Evolutionary conservation across 2,888 invertebrate genomes (phyloP).

Genomic region (Arge pagana): DNA sequence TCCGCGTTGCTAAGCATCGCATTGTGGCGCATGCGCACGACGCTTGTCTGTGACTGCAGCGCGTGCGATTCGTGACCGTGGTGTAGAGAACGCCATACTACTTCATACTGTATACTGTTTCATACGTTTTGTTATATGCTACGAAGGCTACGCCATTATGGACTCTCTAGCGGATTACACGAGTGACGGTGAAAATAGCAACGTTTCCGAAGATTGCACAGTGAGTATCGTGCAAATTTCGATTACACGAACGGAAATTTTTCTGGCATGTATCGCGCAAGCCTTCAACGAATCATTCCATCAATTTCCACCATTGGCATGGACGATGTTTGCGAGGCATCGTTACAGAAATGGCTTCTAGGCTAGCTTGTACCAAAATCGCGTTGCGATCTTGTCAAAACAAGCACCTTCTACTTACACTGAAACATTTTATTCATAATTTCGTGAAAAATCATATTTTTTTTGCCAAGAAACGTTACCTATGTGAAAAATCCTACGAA

Average conservation of each 20-base stretch:
- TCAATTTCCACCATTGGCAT: background rate
- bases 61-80: background rate
- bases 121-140: conserved; percentile 1
- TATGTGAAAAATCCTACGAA: too few species aligned
- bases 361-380: conserved; percentile 14
- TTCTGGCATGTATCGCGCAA: background rate
- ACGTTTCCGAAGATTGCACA: conserved; percentile 51
- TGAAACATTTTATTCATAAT: too few species aligned
- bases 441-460: too few species aligned
- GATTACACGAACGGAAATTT: background rate
- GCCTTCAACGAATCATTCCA: background rate
- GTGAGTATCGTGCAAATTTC: conserved; percentile 33
- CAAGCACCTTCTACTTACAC: too few species aligned
- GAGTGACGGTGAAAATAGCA: conserved; percentile 74
- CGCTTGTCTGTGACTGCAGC: background rate
- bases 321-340: conserved; percentile 6
- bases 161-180: conserved; percentile 78
- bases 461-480: too few species aligned
- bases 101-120: background rate
- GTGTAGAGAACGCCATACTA: too few species aligned
- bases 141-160: conserved; percentile 60
- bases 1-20: too few species aligned
- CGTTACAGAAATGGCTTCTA: conserved; percentile 20
- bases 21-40: conserved; percentile 14
- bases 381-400: conserved; percentile 1